These are phyloP conservation scores for Helobdella robusta DNA, from an alignment of 2,888 invertebrate genomes.

Conservation along the genomic window DNA sequence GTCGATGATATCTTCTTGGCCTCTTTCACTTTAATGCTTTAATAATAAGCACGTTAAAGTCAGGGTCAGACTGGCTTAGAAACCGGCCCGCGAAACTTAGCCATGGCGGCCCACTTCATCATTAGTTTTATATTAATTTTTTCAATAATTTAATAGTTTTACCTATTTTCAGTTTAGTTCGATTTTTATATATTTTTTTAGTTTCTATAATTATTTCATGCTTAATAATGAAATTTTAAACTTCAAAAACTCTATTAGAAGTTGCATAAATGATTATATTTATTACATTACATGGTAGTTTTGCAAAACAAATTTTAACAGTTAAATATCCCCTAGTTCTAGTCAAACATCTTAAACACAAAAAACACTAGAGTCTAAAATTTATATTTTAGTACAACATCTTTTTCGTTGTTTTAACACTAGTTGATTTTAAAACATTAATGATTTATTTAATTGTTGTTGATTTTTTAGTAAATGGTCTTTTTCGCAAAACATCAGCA, in stretches of 20 bases:
- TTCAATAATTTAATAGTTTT: not conserved
- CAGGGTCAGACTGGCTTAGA: slow-evolving; percentile 1
- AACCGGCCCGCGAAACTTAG: not conserved
- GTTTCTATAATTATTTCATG: not conserved
- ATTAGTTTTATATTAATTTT: not conserved
- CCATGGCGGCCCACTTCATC: slow-evolving; percentile 2
- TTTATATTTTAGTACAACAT: not conserved
- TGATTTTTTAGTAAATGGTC: not conserved
- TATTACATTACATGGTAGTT: no score
- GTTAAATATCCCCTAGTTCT: no score
- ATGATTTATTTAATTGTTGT: not conserved
- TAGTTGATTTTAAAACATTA: not conserved
- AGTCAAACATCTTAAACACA: not conserved
- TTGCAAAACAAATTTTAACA: no score
- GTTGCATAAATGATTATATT: not conserved
- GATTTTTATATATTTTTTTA: no score
- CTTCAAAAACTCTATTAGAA: not conserved
- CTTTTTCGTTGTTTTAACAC: slow-evolving; percentile 3
- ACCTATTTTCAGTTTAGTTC: not conserved
- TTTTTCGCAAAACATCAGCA: slow-evolving; percentile 3
- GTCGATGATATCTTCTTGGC: no score
- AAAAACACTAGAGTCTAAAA: not conserved
- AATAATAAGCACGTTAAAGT: no score
- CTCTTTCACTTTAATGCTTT: no score
- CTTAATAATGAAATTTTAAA: not conserved